Conservation (phyloP, 1,140 invertebrate species). For the Drosophila tsacasi region DNA sequence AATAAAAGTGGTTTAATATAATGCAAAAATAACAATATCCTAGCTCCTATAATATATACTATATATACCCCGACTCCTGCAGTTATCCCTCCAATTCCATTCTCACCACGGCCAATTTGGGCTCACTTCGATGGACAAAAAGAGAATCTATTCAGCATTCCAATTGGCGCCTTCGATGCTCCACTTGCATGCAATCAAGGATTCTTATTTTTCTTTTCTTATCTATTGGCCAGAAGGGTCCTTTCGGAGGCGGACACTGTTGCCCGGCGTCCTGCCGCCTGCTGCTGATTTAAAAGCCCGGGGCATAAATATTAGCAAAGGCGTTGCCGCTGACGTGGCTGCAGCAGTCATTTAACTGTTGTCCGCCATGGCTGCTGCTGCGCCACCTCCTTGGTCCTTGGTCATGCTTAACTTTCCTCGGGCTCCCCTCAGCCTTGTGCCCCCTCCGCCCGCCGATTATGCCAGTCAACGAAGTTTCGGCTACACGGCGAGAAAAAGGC, state of each 20-base stretch:
- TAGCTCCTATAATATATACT: background rate
- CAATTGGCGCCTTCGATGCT: slow-evolving; percentile 23
- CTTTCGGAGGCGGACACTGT: slow-evolving; percentile 45
- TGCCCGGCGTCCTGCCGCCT: slow-evolving; percentile 9
- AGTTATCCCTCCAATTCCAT: background rate
- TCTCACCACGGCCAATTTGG: slow-evolving; percentile 7
- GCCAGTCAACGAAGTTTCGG: slow-evolving; percentile 59
- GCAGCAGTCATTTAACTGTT: slow-evolving; percentile 80
- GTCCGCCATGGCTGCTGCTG: slow-evolving; percentile 30
- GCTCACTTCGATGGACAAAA: slow-evolving; percentile 13
- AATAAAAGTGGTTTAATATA: background rate
- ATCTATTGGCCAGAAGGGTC: slow-evolving; percentile 57
- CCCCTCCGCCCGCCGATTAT: slow-evolving; percentile 31
- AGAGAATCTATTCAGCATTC: slow-evolving; percentile 18
- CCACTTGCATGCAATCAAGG: slow-evolving; percentile 62
- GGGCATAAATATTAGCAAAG: slow-evolving; percentile 79
- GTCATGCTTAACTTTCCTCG: slow-evolving; percentile 1
- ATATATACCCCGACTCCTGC: background rate
- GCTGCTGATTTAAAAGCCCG: slow-evolving; percentile 53
- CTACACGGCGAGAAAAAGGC: background rate
- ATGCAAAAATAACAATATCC: background rate
- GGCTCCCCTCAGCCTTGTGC: background rate
- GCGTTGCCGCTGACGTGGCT: slow-evolving; percentile 70
- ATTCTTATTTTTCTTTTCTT: slow-evolving; percentile 28
- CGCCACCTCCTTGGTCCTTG: slow-evolving; percentile 21